Evolutionary conservation across 2,888 invertebrate genomes (phyloP).

Genomic region (Conchocele bisecta): DNA sequence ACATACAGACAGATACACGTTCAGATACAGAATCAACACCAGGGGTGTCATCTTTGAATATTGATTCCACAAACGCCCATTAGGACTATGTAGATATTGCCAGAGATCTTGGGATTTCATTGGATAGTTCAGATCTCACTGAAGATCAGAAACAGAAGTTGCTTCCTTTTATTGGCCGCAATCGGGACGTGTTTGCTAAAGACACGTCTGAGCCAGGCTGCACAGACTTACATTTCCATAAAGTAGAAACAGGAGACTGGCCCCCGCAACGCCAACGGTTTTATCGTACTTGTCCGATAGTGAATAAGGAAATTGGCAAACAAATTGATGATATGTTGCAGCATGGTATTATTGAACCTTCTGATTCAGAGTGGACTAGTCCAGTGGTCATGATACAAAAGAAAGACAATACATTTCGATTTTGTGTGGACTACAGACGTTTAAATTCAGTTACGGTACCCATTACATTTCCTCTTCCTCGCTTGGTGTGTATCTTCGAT

Average conservation of each 20-base stretch:
- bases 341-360: constrained; percentile 52
- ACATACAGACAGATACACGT: too few species aligned
- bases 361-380: constrained; percentile 41
- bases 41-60: too few species aligned
- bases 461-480: constrained; percentile 42
- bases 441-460: constrained; percentile 37
- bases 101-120: constrained; percentile 9
- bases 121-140: constrained; percentile 18
- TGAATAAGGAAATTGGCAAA: constrained; percentile 20
- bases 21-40: too few species aligned
- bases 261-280: constrained; percentile 34
- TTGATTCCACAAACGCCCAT: too few species aligned
- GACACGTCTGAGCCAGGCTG: constrained; percentile 40
- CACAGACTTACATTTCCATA: constrained; percentile 20
- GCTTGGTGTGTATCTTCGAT: too few species aligned
- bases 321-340: constrained; percentile 48
- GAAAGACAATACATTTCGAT: constrained; percentile 37
- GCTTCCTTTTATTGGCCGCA: constrained; percentile 16
- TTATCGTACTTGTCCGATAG: constrained; percentile 26
- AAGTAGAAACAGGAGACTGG: constrained; percentile 43
- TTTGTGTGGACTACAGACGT: constrained; percentile 49
- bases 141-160: constrained; percentile 11
- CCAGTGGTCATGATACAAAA: constrained; percentile 55
- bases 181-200: constrained; percentile 39
- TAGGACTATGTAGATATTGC: not conserved